A percentile compares a stretch with the other conserved stretches of the same genome.
These are phyloP conservation scores for Drosophila insularis DNA, from an alignment of 1,140 invertebrate genomes.

Conservation along the genomic window DNA sequence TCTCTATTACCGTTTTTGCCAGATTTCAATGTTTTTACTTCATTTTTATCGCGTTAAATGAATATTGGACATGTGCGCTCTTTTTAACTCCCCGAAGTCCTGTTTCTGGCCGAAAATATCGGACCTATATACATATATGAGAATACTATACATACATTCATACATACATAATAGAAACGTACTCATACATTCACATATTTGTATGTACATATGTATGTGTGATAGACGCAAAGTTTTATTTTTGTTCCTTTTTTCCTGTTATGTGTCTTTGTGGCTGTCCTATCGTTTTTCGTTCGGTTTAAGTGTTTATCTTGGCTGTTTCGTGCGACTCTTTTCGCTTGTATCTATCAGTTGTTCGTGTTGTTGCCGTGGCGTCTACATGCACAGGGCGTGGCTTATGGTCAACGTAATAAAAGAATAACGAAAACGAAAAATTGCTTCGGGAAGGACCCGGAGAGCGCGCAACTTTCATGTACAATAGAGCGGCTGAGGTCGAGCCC, in stretches of 20 bases:
- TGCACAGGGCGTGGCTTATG: slow-evolving; percentile 77
- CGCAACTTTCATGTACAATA: slow-evolving; percentile 26
- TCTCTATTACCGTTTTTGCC: slow-evolving; percentile 40
- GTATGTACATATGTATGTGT: background rate
- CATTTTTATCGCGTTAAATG: slow-evolving; percentile 80
- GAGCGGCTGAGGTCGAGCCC: slow-evolving; percentile 20
- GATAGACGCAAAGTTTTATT: slow-evolving; percentile 55
- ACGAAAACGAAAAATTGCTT: slow-evolving; percentile 35
- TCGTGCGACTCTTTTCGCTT: slow-evolving; percentile 70
- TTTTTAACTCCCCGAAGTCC: background rate
- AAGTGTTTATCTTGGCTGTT: slow-evolving; percentile 80
- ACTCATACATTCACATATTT: slow-evolving; percentile 31
- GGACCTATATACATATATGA: slow-evolving; percentile 20
- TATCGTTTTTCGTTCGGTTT: slow-evolving; percentile 78
- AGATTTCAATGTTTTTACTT: slow-evolving; percentile 77
- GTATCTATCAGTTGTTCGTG: slow-evolving; percentile 76
- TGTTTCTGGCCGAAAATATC: slow-evolving; percentile 28
- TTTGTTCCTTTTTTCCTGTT: slow-evolving; percentile 36
- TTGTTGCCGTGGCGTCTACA: slow-evolving; percentile 71
- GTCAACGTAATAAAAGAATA: slow-evolving; percentile 60
- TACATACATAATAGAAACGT: slow-evolving; percentile 1
- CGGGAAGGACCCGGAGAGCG: slow-evolving; percentile 47
- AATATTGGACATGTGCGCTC: slow-evolving; percentile 74
- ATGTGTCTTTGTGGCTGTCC: slow-evolving; percentile 56
- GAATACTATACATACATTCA: background rate